Conservation (phyloP, 2,113 vertebrate species). For the Nesoenas mayeri region DNA sequence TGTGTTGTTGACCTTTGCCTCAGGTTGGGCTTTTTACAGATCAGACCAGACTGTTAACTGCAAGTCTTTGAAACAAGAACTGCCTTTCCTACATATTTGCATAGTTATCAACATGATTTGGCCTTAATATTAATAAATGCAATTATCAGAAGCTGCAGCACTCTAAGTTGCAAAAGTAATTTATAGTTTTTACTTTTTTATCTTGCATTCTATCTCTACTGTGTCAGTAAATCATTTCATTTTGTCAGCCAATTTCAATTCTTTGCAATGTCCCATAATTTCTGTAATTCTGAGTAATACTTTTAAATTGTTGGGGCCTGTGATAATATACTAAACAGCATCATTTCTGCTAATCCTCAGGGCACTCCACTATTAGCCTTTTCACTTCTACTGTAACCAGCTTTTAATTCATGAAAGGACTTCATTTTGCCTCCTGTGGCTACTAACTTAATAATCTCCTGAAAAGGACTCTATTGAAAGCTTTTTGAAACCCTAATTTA, state of each 20-base stretch:
- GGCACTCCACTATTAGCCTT: background rate
- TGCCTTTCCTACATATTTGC: background rate
- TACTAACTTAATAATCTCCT: slow-evolving; percentile 38
- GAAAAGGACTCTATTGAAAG: slow-evolving; percentile 17
- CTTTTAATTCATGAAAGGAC: slow-evolving; percentile 47
- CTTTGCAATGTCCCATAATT: background rate
- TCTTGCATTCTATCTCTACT: background rate
- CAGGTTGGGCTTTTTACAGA: background rate
- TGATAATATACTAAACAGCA: background rate
- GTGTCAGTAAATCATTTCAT: background rate
- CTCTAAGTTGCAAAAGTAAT: background rate
- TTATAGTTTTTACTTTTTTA: background rate
- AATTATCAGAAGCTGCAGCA: background rate
- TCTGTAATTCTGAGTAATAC: background rate
- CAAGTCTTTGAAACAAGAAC: background rate
- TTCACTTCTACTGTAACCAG: slow-evolving; percentile 1
- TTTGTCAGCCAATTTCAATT: background rate
- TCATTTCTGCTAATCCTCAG: background rate
- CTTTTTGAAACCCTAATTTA: slow-evolving; percentile 22
- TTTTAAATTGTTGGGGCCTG: background rate
- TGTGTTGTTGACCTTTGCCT: background rate
- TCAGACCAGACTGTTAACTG: background rate
- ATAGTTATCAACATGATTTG: background rate
- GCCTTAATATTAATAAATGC: background rate
- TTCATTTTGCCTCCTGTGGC: slow-evolving; percentile 19